Evolutionary conservation across 2,888 invertebrate species (phyloP), one percentile per base, ranked within the genome.

Genomic region (Watsonalla binaria): DNA sequence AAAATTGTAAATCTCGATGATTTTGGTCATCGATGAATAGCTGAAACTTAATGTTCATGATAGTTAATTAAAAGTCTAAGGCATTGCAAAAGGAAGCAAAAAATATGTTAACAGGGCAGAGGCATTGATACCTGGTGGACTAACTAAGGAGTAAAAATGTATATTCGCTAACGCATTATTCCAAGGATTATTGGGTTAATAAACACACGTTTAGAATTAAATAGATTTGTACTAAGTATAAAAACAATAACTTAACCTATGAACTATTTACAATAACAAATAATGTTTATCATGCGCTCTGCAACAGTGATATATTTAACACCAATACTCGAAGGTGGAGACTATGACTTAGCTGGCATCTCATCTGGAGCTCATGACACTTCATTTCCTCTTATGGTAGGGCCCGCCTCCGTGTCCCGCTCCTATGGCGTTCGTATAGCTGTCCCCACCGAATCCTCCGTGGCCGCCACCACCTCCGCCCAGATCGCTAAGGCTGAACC

Each of bases 371-470:
- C 42, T 51, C 59, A 34, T 54, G 51, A 37, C 51, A 55, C 51
- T 51, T 77, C 65, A 80, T 62, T 82, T 80, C 60, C 78, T 76
- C 68, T 78, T 77, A 58, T 82, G 87, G 63, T 90, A 90, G 2
- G 89, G 90, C 0, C 91, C 92, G 13, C 91, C 90, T 0, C 91
- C 90, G 58, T 90, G 90, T 13, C 91, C 92, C 5, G 91, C 78
- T 24, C 80, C 71, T 51, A 86, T 72, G 55, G 85, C 90, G 59
- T 80, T 86, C 42, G 82, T 86, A 70, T 86, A 91, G 60, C 84
- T 91, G 62, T 86, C 91, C 56, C 83, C 86, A 8, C 80, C 83
- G 50, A 69, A 75, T 5, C 72, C 69, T 6, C 82, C 78, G 52
- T 68, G 68, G 34, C 79, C 74, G 0, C 79, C 76, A 7, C 73